phyloP scores from a whole-genome alignment of 2,113 vertebrate species.

The Nycticorax nycticorax region DNA sequence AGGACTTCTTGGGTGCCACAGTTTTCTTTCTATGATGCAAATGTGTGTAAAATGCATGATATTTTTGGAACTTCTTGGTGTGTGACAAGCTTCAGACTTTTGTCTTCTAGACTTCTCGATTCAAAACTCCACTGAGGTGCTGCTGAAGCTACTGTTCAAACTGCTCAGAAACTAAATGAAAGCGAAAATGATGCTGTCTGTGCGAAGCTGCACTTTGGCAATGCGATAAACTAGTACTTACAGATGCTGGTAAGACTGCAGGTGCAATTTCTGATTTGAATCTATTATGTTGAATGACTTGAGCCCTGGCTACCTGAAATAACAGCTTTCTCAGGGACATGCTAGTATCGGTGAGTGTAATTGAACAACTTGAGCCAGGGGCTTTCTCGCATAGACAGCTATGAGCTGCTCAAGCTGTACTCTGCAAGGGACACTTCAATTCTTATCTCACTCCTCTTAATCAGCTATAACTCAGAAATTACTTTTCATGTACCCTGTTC shows the following conservation, averaged over 20 bases:
- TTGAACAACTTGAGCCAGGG: neutral
- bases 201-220: neutral
- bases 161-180: neutral
- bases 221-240: neutral
- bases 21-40: neutral
- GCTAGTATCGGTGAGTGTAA: neutral
- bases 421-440: neutral
- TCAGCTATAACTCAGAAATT: neutral
- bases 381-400: neutral
- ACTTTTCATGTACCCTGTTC: fast-evolving
- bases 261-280: neutral
- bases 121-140: fast-evolving
- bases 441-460: neutral
- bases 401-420: neutral
- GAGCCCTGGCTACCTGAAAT: neutral
- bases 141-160: neutral
- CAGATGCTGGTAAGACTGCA: neutral
- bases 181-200: neutral
- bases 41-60: neutral
- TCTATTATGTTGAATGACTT: neutral
- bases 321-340: neutral
- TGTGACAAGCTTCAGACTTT: neutral
- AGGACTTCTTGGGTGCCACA: neutral
- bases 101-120: neutral
- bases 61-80: neutral